Percentiles rank a stretch among this genome's conserved stretches.
Conservation (phyloP, 2,888 invertebrate species). For the Rhopalosiphum nymphaeae region DNA sequence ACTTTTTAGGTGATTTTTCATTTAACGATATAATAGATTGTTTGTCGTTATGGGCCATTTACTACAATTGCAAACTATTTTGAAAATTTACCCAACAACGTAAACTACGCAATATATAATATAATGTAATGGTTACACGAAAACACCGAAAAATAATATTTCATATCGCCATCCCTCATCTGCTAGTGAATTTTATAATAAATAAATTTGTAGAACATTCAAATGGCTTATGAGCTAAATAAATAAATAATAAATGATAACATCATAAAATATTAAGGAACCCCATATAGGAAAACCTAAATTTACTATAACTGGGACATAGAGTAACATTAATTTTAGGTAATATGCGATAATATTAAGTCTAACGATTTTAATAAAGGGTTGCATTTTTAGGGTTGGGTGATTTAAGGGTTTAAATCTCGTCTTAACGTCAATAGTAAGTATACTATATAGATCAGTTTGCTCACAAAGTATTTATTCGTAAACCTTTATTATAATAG, state of each 20-base stretch:
- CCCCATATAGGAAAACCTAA: neutral
- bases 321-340: neutral
- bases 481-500: neutral
- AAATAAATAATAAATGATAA: neutral
- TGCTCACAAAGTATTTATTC: neutral
- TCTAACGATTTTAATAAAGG: neutral
- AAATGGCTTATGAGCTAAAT: neutral
- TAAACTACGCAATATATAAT: neutral
- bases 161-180: neutral
- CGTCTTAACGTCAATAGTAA: neutral
- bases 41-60: slow-evolving; percentile 38
- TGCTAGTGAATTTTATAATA: neutral
- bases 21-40: slow-evolving; percentile 36
- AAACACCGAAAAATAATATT: neutral
- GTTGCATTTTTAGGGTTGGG: neutral
- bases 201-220: neutral
- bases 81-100: slow-evolving; percentile 17
- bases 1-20: slow-evolving; percentile 37
- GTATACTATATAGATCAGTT: neutral
- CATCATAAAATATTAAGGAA: neutral
- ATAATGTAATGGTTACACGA: neutral
- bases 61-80: slow-evolving; percentile 33
- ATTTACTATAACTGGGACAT: neutral
- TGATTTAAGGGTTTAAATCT: neutral
- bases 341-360: neutral